phyloP scores from a whole-genome alignment of 2,888 invertebrate genomes.

The Ochlodes sylvanus region DNA sequence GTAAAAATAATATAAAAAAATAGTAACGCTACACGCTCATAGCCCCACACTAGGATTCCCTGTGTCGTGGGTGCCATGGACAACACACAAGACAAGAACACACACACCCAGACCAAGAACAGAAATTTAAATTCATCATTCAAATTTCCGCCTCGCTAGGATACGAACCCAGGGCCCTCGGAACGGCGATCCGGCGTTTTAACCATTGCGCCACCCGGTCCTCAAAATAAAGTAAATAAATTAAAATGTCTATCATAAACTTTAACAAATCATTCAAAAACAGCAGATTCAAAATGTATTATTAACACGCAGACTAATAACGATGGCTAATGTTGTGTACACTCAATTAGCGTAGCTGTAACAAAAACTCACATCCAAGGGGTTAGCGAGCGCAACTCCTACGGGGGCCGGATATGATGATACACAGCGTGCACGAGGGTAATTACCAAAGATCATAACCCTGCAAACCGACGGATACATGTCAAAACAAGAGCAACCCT shows the following conservation, averaged over 20 bases:
- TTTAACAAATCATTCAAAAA: not conserved
- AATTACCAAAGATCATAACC: conserved; percentile 70
- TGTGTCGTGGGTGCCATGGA: too few species aligned
- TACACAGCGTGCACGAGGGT: conserved; percentile 52
- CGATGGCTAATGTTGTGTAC: conserved; percentile 29
- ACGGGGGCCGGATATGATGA: conserved; percentile 48
- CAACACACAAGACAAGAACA: too few species aligned
- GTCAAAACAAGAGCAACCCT: conserved; percentile 62
- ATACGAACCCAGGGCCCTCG: too few species aligned
- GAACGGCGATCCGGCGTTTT: too few species aligned
- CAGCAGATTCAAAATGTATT: not conserved
- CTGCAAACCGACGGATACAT: conserved; percentile 58
- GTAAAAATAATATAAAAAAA: too few species aligned
- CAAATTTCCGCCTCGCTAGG: too few species aligned
- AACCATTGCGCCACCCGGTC: too few species aligned
- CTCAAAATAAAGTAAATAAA: too few species aligned
- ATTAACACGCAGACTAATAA: conserved; percentile 8
- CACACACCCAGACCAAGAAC: too few species aligned
- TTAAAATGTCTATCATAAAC: not conserved
- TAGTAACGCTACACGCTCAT: too few species aligned
- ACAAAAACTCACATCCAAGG: conserved; percentile 45
- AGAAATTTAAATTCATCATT: too few species aligned
- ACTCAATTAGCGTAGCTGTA: conserved; percentile 45
- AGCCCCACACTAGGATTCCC: too few species aligned
- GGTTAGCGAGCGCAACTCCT: conserved; percentile 44